Conservation (phyloP, 2,797 vertebrate species). For the Hylomyscus alleni region DNA sequence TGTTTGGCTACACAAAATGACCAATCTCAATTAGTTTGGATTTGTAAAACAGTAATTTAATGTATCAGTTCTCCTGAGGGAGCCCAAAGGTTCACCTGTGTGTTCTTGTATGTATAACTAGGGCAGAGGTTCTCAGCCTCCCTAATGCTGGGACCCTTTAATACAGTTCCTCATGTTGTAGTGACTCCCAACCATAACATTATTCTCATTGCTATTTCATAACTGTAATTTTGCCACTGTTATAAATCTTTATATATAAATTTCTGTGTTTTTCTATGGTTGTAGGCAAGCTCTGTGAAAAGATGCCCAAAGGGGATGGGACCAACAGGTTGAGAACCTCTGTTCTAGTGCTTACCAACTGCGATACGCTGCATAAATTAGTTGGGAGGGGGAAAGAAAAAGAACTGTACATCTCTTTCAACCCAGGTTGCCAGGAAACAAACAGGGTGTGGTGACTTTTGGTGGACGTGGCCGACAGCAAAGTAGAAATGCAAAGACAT, state of each 20-base stretch:
- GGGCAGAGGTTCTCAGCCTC: not conserved
- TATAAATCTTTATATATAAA: not conserved
- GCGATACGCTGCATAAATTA: not conserved
- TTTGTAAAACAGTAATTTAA: not conserved
- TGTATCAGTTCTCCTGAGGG: not conserved
- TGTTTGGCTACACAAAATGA: not conserved
- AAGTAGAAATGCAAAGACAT: conserved; percentile 38
- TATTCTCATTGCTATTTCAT: not conserved
- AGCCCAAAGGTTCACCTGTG: not conserved
- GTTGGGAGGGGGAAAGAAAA: not conserved
- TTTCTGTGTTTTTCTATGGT: not conserved
- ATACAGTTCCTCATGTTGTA: not conserved
- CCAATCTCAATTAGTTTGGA: not conserved
- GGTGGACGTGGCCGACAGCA: not conserved
- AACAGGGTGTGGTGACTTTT: not conserved
- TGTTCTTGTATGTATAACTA: not conserved
- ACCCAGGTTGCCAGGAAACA: conserved; percentile 47
- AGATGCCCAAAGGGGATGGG: not conserved
- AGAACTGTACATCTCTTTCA: conserved; percentile 9
- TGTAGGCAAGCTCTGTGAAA: not conserved
- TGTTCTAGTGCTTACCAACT: not conserved
- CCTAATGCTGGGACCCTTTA: too few species aligned
- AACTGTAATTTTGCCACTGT: not conserved
- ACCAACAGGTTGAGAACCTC: not conserved
- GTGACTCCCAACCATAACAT: not conserved